These are phyloP conservation scores for Callipepla californica DNA, from an alignment of 2,113 vertebrate genomes.

Conservation along the genomic window DNA sequence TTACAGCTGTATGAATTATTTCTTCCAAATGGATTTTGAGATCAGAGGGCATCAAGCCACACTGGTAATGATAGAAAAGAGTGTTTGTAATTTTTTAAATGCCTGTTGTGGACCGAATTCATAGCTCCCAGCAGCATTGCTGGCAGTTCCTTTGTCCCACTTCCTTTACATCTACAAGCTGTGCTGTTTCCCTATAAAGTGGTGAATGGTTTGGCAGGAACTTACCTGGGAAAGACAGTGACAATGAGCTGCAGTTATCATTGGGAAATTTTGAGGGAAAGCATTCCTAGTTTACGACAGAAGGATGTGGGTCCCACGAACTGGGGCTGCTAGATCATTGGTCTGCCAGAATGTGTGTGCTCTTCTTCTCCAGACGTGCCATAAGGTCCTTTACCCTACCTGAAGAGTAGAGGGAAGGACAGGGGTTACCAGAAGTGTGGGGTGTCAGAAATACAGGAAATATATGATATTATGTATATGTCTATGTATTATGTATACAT, in stretches of 20 bases:
- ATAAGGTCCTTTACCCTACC: background rate
- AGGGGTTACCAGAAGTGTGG: background rate
- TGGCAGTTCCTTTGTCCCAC: background rate
- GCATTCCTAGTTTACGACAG: background rate
- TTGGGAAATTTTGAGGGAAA: background rate
- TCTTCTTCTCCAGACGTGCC: background rate
- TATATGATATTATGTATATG: background rate
- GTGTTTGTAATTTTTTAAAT: background rate
- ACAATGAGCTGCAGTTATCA: background rate
- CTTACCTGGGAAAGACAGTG: background rate
- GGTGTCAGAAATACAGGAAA: background rate
- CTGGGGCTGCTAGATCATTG: accelerated
- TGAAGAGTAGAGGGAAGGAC: background rate
- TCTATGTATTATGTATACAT: background rate
- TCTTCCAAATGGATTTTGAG: background rate
- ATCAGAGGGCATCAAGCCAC: background rate
- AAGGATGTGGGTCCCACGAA: background rate
- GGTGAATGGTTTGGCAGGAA: background rate
- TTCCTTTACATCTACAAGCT: background rate
- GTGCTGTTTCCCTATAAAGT: background rate
- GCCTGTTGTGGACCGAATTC: background rate
- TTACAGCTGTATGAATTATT: background rate
- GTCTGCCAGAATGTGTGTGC: background rate
- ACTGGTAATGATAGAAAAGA: background rate
- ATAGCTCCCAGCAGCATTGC: background rate